A percentile compares a stretch with the other conserved stretches of the same genome.
Evolutionary conservation across 2,888 invertebrate genomes (phyloP).

Genomic region (Drosophila tanythrix): DNA sequence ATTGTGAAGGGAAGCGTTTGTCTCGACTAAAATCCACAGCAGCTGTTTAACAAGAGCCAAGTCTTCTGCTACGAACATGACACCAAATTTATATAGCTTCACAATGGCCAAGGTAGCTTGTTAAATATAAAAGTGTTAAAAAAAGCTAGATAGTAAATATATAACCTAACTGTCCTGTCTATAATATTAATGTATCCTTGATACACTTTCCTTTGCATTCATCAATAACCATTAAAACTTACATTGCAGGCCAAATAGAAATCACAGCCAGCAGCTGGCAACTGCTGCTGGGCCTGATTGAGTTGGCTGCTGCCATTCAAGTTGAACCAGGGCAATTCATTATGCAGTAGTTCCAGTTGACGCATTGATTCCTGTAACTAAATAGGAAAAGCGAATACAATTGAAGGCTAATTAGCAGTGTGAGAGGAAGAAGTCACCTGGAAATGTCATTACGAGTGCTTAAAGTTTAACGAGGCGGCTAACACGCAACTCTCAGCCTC

Average conservation of each 20-base stretch:
- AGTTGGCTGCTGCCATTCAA: slow-evolving; percentile 15
- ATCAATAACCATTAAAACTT: slow-evolving; percentile 54
- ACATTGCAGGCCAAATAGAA: slow-evolving; percentile 84
- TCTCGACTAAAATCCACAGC: no score
- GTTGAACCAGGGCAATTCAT: slow-evolving; percentile 35
- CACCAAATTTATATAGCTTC: neutral
- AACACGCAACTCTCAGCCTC: slow-evolving; percentile 39
- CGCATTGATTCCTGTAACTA: slow-evolving; percentile 70
- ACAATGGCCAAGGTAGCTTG: neutral
- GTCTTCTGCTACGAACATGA: neutral
- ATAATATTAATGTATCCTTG: neutral
- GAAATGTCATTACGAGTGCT: slow-evolving; percentile 32
- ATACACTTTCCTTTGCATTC: neutral
- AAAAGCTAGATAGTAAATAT: neutral
- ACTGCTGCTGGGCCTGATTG: slow-evolving; percentile 7
- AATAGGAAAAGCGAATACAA: slow-evolving; percentile 21
- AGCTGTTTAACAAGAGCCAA: neutral
- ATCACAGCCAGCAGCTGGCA: slow-evolving; percentile 69
- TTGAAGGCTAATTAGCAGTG: slow-evolving; percentile 58
- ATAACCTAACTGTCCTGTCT: neutral
- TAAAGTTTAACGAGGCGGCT: slow-evolving; percentile 30
- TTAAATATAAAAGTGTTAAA: neutral
- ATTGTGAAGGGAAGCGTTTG: neutral
- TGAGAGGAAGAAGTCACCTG: slow-evolving; percentile 14
- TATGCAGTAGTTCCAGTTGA: slow-evolving; percentile 57